phyloP scores from a whole-genome alignment of 2,113 vertebrate genomes.

The Tamias sibiricus region DNA sequence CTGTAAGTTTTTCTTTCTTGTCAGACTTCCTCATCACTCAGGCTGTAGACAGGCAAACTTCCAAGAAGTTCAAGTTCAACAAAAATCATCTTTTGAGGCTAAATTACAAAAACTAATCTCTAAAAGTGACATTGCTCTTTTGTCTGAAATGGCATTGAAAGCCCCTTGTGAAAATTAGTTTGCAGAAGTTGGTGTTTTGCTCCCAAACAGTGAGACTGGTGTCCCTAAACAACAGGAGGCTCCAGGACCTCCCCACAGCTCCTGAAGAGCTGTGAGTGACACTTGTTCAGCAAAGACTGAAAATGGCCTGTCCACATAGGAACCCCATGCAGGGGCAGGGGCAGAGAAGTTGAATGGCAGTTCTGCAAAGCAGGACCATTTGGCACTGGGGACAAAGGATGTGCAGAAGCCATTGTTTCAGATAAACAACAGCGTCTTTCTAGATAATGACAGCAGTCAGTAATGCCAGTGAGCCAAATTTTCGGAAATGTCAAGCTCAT shows the following conservation, averaged over 20 bases:
- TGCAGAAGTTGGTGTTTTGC: accelerated
- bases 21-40: conserved; percentile 71
- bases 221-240: neutral
- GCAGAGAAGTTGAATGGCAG: conserved; percentile 65
- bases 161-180: neutral
- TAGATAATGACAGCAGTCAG: conserved; percentile 97
- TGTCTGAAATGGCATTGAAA: accelerated
- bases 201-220: neutral
- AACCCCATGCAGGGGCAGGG: accelerated
- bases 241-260: neutral
- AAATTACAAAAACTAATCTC: neutral
- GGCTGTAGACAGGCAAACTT: conserved; percentile 30
- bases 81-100: conserved; percentile 37
- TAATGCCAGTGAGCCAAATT: conserved; percentile 94
- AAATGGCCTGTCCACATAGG: conserved; percentile 54
- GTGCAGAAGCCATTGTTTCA: accelerated
- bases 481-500: conserved; percentile 93
- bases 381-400: neutral
- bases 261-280: accelerated
- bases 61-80: conserved; percentile 84
- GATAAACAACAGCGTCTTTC: conserved; percentile 83
- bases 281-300: neutral
- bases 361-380: accelerated
- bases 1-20: neutral
- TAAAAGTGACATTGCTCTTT: neutral